Evolutionary conservation across 2,797 vertebrate species (phyloP).

Genomic region (Notamacropus eugenii): DNA sequence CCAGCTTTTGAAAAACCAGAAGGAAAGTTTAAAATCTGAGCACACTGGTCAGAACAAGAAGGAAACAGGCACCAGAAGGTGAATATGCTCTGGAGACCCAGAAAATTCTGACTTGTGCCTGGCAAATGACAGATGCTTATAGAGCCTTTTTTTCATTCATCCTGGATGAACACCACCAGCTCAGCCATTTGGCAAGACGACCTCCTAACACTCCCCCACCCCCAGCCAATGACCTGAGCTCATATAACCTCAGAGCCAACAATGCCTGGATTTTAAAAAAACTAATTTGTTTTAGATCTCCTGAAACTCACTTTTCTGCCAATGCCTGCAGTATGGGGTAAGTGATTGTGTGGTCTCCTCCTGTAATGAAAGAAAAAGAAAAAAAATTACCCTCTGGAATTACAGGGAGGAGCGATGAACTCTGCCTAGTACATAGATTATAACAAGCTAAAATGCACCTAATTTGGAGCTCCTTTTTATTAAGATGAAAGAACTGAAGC

Average conservation of each 20-base stretch:
- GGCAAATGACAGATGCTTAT: slow-evolving; percentile 48
- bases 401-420: accelerated
- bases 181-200: not conserved
- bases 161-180: not conserved
- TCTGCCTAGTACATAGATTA: accelerated
- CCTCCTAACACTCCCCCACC: not conserved
- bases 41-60: not conserved
- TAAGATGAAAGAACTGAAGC: not conserved
- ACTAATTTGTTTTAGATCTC: not conserved
- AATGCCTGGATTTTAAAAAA: slow-evolving; percentile 16
- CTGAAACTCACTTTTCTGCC: slow-evolving; percentile 89
- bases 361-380: slow-evolving; percentile 81
- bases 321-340: slow-evolving; percentile 95
- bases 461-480: not conserved
- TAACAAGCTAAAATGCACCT: not conserved
- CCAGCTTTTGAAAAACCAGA: slow-evolving; percentile 36
- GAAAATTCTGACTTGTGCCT: slow-evolving; percentile 49
- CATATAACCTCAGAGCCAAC: not conserved
- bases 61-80: not conserved
- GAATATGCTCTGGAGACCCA: not conserved
- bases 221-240: not conserved
- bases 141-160: slow-evolving; percentile 2
- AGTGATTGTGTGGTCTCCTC: slow-evolving; percentile 95
- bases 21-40: slow-evolving; percentile 7
- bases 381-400: not conserved